phyloP scores from a whole-genome alignment of 2,113 vertebrate genomes.

The Calyptomena viridis region DNA sequence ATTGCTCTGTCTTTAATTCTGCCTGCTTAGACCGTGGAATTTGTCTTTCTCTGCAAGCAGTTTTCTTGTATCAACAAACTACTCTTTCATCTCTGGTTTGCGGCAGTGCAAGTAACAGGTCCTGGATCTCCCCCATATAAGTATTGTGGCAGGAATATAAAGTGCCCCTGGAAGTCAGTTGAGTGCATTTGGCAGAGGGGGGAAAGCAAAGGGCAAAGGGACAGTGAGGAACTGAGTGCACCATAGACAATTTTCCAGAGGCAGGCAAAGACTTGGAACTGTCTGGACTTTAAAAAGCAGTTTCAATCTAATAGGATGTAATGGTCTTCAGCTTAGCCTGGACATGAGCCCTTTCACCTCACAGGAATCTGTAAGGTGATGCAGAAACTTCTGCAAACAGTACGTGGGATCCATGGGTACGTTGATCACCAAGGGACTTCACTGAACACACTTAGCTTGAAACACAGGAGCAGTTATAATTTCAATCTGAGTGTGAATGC shows the following conservation, averaged over 20 bases:
- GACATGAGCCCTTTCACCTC: neutral
- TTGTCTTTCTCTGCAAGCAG: neutral
- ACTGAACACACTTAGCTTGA: neutral
- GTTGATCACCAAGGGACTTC: neutral
- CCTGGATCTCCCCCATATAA: neutral
- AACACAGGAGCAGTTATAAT: neutral
- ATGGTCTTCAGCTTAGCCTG: neutral
- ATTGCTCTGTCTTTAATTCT: neutral
- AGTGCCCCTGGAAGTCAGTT: neutral
- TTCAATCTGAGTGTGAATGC: neutral
- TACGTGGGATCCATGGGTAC: neutral
- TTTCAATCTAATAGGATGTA: neutral
- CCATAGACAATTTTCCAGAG: neutral
- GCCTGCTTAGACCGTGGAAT: neutral
- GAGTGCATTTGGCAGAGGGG: accelerated
- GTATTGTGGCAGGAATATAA: neutral
- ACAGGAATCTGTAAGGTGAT: neutral
- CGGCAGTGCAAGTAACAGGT: neutral
- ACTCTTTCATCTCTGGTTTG: neutral
- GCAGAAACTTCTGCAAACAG: neutral
- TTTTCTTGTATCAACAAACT: neutral
- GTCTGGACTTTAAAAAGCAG: neutral
- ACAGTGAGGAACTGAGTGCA: neutral
- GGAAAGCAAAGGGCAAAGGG: neutral
- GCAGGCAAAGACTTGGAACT: neutral